A percentile compares a stretch with the other conserved stretches of the same genome.
Evolutionary conservation across 2,888 invertebrate species (phyloP).

Genomic region (Apeira syringaria): DNA sequence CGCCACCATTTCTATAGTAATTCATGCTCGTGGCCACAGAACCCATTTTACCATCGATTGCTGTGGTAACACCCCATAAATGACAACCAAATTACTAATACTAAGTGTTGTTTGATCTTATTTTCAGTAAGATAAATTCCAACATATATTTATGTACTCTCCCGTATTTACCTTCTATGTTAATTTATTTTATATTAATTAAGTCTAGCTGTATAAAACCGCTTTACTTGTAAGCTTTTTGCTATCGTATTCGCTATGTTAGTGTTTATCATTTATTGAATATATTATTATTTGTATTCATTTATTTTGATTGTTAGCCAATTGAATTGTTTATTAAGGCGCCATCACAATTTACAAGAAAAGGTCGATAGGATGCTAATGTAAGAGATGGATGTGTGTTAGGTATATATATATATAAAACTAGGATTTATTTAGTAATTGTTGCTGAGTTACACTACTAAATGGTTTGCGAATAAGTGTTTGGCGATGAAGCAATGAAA

Average conservation of each 20-base stretch:
- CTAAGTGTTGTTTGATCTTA: slow-evolving; percentile 36
- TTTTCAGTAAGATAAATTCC: slow-evolving; percentile 46
- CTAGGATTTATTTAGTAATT: slow-evolving; percentile 68
- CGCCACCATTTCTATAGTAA: too few species aligned
- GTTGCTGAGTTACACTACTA: slow-evolving; percentile 67
- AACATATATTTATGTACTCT: slow-evolving; percentile 46
- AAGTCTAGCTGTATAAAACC: slow-evolving; percentile 72
- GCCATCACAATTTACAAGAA: slow-evolving; percentile 73
- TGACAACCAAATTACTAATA: slow-evolving; percentile 43
- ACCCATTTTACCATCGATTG: too few species aligned
- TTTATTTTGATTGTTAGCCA: slow-evolving; percentile 74
- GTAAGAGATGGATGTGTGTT: slow-evolving; percentile 67
- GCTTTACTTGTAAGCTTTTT: slow-evolving; percentile 61
- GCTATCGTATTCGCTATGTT: slow-evolving; percentile 64
- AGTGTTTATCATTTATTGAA: slow-evolving; percentile 58
- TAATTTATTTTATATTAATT: slow-evolving; percentile 71
- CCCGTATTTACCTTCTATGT: slow-evolving; percentile 32
- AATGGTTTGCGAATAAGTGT: slow-evolving; percentile 47
- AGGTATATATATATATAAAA: slow-evolving; percentile 59
- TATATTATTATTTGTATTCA: slow-evolving; percentile 54
- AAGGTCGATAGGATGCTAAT: slow-evolving; percentile 63
- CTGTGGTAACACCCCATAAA: too few species aligned
- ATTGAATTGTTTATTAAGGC: slow-evolving; percentile 65
- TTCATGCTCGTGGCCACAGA: too few species aligned
- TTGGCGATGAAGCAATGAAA: slow-evolving; percentile 51